Base-by-base conservation (phyloP, 1,140 invertebrate genomes). In the Drosophila mauritiana region DNA sequence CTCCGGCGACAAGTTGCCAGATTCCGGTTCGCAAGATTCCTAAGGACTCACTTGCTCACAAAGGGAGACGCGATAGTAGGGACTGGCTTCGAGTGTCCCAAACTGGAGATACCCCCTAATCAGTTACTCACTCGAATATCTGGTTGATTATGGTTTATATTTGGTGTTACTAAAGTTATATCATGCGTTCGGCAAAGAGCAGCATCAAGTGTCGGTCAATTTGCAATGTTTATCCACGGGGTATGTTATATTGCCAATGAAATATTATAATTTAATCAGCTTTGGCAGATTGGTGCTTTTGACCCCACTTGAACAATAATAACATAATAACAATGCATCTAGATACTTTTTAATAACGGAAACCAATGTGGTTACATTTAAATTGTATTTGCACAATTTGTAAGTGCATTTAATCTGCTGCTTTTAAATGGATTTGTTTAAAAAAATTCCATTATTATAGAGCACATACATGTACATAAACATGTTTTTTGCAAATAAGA, bases 1-100 rank as follows among this genome's bases (percentile, higher is more conserved):
- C 51, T 53, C 51, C 51, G 51, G 51, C 22, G 34, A 36, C 51
- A 53, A 31, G 51, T 37, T 53, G 31, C 34, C 12, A 15, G 51
- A 39, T 53, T 31, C 51, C 31, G 34, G 34, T 53, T 4, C 51
- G 15, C 13, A 36, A 12, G 20, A 22, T 22, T 22, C 31, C 27
- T 10, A 34, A 34, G 27, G 27, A 51, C 31, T 36, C 31, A 7
- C 8, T 52, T 15, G 7, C 15, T 20, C 2, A 20, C n/a, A 36
- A 52, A 52, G 34, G 31, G 8, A 27, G 12, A 15, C 48, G 1
- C 5, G 4, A 8, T 11, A 31, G 27, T 1, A 49, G 3, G 3
- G 6, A 13, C 8, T 22, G 2, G 4, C 1, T 10, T 45, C 0
- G 17, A 22, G 17, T 5, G 20, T 12, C 6, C 2, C 45, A 7